These are phyloP conservation scores for Sapajus apella DNA, from an alignment of 2,113 vertebrate species.

Conservation along the genomic window DNA sequence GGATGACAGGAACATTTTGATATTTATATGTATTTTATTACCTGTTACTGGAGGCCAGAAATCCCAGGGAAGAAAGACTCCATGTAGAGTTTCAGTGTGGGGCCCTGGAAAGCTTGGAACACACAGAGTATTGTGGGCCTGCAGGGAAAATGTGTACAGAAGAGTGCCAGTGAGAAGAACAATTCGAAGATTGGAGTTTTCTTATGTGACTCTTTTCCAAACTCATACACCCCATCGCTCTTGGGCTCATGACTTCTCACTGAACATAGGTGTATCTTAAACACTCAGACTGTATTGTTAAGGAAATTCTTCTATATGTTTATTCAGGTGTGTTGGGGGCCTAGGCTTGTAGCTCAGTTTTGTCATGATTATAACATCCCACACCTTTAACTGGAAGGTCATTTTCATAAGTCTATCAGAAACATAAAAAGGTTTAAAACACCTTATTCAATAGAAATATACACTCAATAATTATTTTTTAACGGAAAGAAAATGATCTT, in stretches of 20 bases:
- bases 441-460: neutral
- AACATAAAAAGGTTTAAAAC: neutral
- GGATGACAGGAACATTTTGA: neutral
- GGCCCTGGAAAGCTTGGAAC: neutral
- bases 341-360: neutral
- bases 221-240: neutral
- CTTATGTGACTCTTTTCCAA: neutral
- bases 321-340: conserved; percentile 13
- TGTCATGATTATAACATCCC: neutral
- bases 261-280: neutral
- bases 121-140: neutral
- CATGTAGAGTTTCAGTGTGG: neutral
- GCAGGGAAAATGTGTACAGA: accelerated
- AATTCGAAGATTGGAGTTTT: neutral
- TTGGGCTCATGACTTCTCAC: neutral
- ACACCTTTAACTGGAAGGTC: neutral
- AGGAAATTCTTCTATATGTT: conserved; percentile 6
- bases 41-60: neutral
- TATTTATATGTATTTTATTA: neutral
- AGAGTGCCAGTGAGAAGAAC: neutral
- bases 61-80: neutral
- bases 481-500: neutral
- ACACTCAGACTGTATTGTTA: neutral
- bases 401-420: neutral
- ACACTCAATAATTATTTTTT: neutral